These are phyloP conservation scores for Pelobates fuscus DNA, from an alignment of 2,113 vertebrate species.

Conservation along the genomic window DNA sequence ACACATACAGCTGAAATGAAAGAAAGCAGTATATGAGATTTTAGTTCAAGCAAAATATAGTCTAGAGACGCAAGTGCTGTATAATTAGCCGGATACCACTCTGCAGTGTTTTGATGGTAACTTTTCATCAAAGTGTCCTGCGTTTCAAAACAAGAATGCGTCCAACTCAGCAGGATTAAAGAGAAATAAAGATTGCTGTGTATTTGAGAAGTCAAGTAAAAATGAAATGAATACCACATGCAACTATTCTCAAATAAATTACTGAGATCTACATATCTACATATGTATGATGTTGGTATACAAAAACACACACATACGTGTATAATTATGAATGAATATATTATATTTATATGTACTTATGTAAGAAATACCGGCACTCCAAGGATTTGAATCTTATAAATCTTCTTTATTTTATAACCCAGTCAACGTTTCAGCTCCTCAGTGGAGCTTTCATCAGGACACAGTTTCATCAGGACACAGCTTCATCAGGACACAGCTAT, in stretches of 20 bases:
- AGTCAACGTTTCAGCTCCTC: no score
- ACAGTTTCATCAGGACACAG: no score
- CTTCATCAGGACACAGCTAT: no score
- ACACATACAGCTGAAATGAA: background rate
- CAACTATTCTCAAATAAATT: background rate
- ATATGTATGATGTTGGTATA: background rate
- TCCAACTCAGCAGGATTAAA: conserved; percentile 27
- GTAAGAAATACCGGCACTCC: no score
- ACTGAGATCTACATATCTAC: background rate
- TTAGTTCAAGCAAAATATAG: background rate
- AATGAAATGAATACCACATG: background rate
- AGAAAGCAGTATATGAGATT: background rate
- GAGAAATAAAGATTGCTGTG: conserved; percentile 26
- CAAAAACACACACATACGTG: no score
- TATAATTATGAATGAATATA: no score
- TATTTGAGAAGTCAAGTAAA: conserved; percentile 13
- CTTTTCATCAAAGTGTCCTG: conserved; percentile 33
- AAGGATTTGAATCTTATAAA: no score
- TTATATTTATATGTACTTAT: no score
- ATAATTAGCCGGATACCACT: background rate
- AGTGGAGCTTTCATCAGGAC: no score
- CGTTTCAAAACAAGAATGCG: conserved; percentile 33
- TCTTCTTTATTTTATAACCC: no score
- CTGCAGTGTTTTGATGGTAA: conserved; percentile 19
- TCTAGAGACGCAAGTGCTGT: background rate